Evolutionary conservation across 2,113 vertebrate genomes (phyloP).

Genomic region (Xiphorhynchus elegans): DNA sequence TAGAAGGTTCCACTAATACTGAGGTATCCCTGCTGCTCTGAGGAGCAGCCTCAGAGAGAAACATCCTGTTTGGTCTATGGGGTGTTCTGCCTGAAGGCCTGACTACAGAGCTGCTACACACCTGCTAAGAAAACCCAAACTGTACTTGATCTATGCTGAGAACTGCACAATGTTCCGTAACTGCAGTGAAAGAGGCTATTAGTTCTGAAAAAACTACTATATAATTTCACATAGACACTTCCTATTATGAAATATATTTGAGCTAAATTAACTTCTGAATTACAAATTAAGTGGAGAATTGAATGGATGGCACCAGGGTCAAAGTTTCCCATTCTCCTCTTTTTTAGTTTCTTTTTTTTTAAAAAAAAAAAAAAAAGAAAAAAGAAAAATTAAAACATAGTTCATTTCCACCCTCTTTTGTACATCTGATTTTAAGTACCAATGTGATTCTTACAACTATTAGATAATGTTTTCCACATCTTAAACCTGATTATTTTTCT

Average conservation of each 20-base stretch:
- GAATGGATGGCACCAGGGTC: neutral
- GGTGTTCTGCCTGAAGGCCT: neutral
- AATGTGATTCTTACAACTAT: neutral
- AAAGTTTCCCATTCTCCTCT: neutral
- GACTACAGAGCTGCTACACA: neutral
- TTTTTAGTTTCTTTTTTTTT: neutral
- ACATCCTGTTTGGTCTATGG: accelerated
- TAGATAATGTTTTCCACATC: neutral
- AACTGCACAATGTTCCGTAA: neutral
- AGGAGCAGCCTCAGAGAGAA: neutral
- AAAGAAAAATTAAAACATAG: neutral
- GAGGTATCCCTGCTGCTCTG: neutral
- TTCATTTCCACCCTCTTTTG: neutral
- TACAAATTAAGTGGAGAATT: neutral
- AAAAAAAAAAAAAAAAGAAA: neutral
- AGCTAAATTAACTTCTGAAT: neutral
- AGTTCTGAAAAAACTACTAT: neutral
- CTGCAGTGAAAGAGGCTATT: neutral
- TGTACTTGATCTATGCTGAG: neutral
- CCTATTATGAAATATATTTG: neutral
- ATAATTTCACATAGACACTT: neutral
- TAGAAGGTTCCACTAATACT: neutral
- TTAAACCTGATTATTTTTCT: neutral
- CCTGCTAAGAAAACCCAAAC: neutral
- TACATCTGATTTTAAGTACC: neutral